Percentiles rank a stretch among this genome's conserved stretches.
phyloP scores from a whole-genome alignment of 2,113 vertebrate genomes.

The Coregonus clupeaformis region DNA sequence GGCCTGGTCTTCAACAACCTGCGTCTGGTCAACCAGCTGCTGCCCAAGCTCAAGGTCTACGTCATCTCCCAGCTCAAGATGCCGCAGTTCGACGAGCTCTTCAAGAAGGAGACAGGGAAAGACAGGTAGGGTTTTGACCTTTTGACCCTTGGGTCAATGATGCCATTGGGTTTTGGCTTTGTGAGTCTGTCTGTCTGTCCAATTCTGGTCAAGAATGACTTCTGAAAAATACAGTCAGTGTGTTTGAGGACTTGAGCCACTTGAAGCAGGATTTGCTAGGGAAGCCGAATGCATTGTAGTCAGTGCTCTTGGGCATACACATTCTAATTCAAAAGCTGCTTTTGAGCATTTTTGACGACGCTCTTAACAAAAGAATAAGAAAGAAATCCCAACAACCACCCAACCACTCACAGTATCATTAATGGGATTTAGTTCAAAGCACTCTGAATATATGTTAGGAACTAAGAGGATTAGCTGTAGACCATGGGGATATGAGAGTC shows the following conservation, averaged over 20 bases:
- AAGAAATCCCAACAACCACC: neutral
- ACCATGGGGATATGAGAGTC: neutral
- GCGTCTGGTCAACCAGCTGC: slow-evolving; percentile 82
- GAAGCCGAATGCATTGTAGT: neutral
- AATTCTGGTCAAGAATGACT: too few species aligned
- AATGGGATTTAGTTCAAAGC: slow-evolving; percentile 8
- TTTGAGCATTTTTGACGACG: neutral
- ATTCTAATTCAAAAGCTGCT: neutral
- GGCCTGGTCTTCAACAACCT: slow-evolving; percentile 87
- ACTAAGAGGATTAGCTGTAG: neutral
- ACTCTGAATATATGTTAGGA: slow-evolving; percentile 3
- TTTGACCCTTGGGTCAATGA: neutral
- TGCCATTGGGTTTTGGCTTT: neutral
- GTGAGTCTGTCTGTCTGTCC: neutral
- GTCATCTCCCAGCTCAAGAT: slow-evolving; percentile 87
- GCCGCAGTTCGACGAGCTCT: slow-evolving; percentile 90
- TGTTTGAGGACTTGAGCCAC: neutral
- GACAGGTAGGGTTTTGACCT: slow-evolving; percentile 78
- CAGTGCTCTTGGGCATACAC: neutral
- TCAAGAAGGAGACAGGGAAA: slow-evolving; percentile 89
- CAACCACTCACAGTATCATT: slow-evolving; percentile 1
- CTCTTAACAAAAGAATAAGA: neutral
- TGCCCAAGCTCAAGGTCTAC: slow-evolving; percentile 83
- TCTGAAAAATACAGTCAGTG: neutral
- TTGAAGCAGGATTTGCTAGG: neutral